Evolutionary conservation across 2,113 vertebrate genomes (phyloP).

Genomic region (Picathartes gymnocephalus): DNA sequence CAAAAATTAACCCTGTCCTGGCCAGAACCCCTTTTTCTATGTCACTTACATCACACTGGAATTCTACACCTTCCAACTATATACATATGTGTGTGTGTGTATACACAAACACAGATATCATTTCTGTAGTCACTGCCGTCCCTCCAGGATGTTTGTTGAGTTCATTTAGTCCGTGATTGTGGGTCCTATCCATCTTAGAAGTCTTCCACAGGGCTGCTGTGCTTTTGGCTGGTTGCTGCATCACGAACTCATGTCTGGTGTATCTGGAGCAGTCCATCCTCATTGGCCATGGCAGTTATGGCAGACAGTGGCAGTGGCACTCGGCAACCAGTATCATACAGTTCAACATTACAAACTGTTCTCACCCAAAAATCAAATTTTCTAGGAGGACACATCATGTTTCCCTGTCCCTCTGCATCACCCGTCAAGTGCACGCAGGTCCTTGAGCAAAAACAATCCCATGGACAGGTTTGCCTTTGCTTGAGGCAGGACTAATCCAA

Average conservation of each 20-base stretch:
- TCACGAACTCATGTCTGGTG: not conserved
- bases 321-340: not conserved
- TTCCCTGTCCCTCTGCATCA: not conserved
- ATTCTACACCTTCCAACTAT: not conserved
- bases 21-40: not conserved
- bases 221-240: not conserved
- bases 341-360: not conserved
- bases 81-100: not conserved
- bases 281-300: not conserved
- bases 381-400: not conserved
- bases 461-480: not conserved
- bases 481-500: not conserved
- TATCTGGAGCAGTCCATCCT: not conserved
- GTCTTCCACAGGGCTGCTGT: not conserved
- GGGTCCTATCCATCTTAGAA: not conserved
- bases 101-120: not conserved
- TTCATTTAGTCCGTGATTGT: not conserved
- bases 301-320: not conserved
- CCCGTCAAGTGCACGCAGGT: not conserved
- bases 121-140: accelerated
- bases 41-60: not conserved
- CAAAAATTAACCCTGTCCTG: not conserved
- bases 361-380: not conserved
- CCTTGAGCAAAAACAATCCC: not conserved
- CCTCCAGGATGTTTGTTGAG: not conserved